Conservation (phyloP, 2,797 vertebrate species). For the Chrysocyon brachyurus region DNA sequence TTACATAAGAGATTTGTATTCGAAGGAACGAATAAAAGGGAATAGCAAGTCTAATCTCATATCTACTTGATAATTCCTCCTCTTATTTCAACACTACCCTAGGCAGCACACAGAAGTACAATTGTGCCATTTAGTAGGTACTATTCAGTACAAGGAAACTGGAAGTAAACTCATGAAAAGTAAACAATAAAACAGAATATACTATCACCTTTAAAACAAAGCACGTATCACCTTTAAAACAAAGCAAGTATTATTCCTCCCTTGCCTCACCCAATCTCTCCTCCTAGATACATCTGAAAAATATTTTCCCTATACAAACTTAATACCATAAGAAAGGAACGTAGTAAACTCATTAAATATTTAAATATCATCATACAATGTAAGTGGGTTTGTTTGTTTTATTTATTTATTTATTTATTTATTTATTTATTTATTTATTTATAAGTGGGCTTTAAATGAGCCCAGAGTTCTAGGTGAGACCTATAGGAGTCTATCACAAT, state of each 20-base stretch:
- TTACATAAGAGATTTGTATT: conserved; percentile 36
- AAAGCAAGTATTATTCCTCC: conserved; percentile 69
- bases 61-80: conserved; percentile 73
- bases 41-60: conserved; percentile 63
- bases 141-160: conserved; percentile 64
- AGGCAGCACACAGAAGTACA: conserved; percentile 69
- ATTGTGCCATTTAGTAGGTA: conserved; percentile 58
- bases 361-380: neutral
- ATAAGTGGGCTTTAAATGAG: neutral
- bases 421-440: too few species aligned
- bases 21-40: conserved; percentile 66
- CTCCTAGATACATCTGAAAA: conserved; percentile 63
- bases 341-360: neutral
- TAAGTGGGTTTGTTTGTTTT: too few species aligned
- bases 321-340: conserved; percentile 64
- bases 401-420: too few species aligned
- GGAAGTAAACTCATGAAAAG: conserved; percentile 73
- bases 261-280: neutral
- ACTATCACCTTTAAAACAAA: conserved; percentile 74
- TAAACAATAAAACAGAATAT: conserved; percentile 59
- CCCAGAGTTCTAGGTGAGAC: neutral
- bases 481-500: neutral
- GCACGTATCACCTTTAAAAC: conserved; percentile 37
- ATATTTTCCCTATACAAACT: conserved; percentile 52
- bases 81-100: conserved; percentile 80